Conservation (phyloP, 2,113 vertebrate genomes). For the Epinephelus fuscoguttatus region DNA sequence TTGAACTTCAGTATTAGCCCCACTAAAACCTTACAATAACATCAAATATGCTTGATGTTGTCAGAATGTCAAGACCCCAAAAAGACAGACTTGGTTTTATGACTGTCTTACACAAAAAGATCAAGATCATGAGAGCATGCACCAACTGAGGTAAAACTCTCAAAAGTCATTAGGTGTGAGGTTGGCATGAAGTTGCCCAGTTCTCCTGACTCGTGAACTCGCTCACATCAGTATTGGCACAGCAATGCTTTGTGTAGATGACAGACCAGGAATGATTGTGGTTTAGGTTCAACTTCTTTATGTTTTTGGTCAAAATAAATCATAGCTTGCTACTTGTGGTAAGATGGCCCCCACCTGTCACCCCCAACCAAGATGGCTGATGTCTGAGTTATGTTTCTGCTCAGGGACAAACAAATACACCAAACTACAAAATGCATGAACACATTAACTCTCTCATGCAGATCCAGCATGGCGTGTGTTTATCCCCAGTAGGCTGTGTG, state of each 20-base stretch:
- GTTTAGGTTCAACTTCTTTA: neutral
- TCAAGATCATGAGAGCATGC: no score
- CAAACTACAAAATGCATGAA: constrained; percentile 59
- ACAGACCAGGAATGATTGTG: neutral
- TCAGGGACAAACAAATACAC: constrained; percentile 46
- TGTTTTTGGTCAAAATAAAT: neutral
- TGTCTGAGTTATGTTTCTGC: constrained; percentile 35
- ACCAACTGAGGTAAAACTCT: no score
- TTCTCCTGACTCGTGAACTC: no score
- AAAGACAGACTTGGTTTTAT: no score
- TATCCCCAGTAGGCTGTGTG: constrained; percentile 54
- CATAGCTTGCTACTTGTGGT: constrained; percentile 25
- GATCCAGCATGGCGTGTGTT: constrained; percentile 64
- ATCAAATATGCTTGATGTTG: no score
- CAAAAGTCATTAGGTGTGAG: no score
- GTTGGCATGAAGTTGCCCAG: no score
- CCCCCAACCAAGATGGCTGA: constrained; percentile 58
- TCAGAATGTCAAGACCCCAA: no score
- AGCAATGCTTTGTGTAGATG: neutral
- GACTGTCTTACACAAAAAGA: no score
- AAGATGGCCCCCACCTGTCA: constrained; percentile 48
- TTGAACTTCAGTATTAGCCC: no score
- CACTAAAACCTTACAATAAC: no score
- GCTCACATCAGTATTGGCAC: neutral
- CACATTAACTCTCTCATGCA: constrained; percentile 64